phyloP scores from a whole-genome alignment of 1,140 invertebrate species.

The Odontomachus brunneus region DNA sequence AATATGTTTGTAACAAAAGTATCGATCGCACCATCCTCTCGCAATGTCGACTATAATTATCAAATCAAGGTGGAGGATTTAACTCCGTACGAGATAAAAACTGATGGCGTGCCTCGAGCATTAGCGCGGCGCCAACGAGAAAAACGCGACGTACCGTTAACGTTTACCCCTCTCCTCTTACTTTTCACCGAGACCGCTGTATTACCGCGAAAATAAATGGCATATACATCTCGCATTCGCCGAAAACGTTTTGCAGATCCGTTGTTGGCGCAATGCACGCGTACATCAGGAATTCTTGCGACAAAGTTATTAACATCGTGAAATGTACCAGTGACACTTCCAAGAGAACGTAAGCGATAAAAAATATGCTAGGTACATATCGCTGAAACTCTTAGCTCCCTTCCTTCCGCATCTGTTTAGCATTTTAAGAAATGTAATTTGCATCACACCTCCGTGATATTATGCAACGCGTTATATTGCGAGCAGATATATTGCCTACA shows the following conservation, averaged over 20 bases:
- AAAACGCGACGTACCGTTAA: constrained; percentile 62
- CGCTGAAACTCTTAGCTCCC: constrained; percentile 45
- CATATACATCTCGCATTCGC: constrained; percentile 8
- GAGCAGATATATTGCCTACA: constrained; percentile 45
- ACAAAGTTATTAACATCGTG: constrained; percentile 47
- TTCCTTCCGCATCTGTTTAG: constrained; percentile 48
- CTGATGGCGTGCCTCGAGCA: constrained; percentile 60
- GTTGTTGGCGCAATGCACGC: constrained; percentile 38
- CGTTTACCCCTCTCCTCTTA: constrained; percentile 51
- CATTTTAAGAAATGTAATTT: constrained; percentile 60
- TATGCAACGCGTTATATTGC: constrained; percentile 43
- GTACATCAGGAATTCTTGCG: constrained; percentile 30
- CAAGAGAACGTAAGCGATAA: constrained; percentile 30
- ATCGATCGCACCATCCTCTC: constrained; percentile 15
- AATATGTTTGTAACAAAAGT: constrained; percentile 27
- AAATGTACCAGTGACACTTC: constrained; percentile 35
- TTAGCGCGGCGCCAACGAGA: constrained; percentile 61
- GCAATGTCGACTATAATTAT: constrained; percentile 57
- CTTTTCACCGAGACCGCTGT: constrained; percentile 15
- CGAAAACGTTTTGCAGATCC: constrained; percentile 29
- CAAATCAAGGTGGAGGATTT: constrained; percentile 60
- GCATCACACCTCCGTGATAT: constrained; percentile 38
- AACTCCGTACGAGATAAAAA: constrained; percentile 74
- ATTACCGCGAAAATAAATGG: constrained; percentile 42
- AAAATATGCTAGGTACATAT: constrained; percentile 48